A percentile compares a stretch with the other conserved stretches of the same genome.
phyloP scores from a whole-genome alignment of 2,888 invertebrate genomes.

The Caenorhabditis sulstoni region DNA sequence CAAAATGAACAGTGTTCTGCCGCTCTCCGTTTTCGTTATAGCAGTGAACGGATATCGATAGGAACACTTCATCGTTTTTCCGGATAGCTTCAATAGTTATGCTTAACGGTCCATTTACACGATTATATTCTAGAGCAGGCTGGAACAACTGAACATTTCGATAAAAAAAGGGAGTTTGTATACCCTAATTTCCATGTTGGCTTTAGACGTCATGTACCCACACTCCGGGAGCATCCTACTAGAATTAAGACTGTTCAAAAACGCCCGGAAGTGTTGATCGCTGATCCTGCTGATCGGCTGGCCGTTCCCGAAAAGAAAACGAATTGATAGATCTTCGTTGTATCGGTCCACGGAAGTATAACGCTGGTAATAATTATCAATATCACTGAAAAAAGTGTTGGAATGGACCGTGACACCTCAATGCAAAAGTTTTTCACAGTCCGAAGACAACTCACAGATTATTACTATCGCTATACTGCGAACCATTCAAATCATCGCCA shows the following conservation, averaged over 20 bases:
- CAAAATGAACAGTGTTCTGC: constrained; percentile 36
- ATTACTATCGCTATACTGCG: neutral
- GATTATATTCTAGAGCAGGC: constrained; percentile 11
- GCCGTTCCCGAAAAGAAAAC: constrained; percentile 40
- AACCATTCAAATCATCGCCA: neutral
- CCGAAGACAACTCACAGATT: too few relatives aligned
- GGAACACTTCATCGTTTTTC: constrained; percentile 29
- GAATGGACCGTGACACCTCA: too few relatives aligned
- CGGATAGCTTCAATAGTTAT: constrained; percentile 35
- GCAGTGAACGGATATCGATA: constrained; percentile 31
- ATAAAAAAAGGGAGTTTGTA: neutral
- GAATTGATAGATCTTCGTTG: constrained; percentile 27
- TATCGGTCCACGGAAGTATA: constrained; percentile 18
- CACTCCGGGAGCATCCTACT: constrained; percentile 10
- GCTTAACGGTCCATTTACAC: constrained; percentile 7
- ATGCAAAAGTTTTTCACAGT: too few relatives aligned
- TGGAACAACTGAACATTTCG: neutral
- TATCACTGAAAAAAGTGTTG: neutral
- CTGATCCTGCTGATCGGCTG: constrained; percentile 9
- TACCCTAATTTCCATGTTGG: constrained; percentile 8
- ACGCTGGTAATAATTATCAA: neutral
- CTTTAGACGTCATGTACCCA: constrained; percentile 3
- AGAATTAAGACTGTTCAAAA: constrained; percentile 20
- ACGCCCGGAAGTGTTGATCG: constrained; percentile 9
- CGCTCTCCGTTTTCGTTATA: constrained; percentile 10